Base-by-base conservation (phyloP, 1,140 invertebrate genomes). In the Melitaea cinxia region DNA sequence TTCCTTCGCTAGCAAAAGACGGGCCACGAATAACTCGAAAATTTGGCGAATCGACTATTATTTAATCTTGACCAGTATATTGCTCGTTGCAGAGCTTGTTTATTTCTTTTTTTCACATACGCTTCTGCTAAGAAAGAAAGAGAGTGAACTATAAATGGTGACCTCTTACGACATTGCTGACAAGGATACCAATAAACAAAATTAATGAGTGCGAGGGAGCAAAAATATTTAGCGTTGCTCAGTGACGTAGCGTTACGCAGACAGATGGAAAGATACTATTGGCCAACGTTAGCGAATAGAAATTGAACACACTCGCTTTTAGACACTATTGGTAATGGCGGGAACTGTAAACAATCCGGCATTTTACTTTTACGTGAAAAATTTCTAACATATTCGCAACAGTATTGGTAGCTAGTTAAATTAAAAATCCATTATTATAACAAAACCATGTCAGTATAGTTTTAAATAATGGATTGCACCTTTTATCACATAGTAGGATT, bases 191-290 rank as follows among this genome's bases (percentile, higher is more conserved):
- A 57, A 71, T 75, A 73, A 33, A n/a, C 63, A 72, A 74, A 75
- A 70, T 52, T 4, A 0, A 14, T 47, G 59, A 21, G 82, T 47
- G 61, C 53, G 63, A 89, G 47, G 70, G 75, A 73, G 78, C 65
- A n/a, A 59, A 66, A 17, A 69, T 55, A 37, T 33, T 54, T 65
- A 67, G 60, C 68, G 66, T 73, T 60, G 15, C 56, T 65, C 63
- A 72, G 70, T 83, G 76, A 83, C 84, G 77, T 82, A 67, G 77
- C 72, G 80, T 77, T 89, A 83, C 83, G 88, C 78, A 92, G 93
- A 93, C 93, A 93, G 92, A 93, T 93, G 93, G 92, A 93, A 86
- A 62, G 60, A 56, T 75, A 23, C 72, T 64, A 93, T 93, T 93
- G 92, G 93, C 70, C 37, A 65, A 64, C 26, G 47, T 59, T 72